Base-by-base conservation (phyloP, 1,140 invertebrate species). In the Drosophila kikkawai region DNA sequence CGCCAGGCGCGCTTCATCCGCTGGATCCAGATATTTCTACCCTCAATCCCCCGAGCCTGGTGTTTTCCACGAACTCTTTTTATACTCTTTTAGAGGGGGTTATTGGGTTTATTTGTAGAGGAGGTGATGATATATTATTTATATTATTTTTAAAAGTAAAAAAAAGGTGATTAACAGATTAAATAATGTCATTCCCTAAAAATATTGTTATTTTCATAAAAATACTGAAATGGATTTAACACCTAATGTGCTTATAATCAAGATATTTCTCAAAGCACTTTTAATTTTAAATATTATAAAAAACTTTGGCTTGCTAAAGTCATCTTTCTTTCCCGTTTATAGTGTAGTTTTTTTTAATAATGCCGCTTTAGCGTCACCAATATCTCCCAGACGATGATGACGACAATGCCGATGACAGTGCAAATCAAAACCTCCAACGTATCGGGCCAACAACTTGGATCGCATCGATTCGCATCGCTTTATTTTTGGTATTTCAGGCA, bases 341-440 rank as follows among this genome's bases (percentile, higher is more conserved):
- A 47, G 47, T 56, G 22, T 29, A 50, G 1, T 26, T 65, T 48
- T 29, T 50, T 79, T 59, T 13, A 7, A 48, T 50, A 53, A 53
- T 44, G 53, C 70, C 57, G 61, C 56, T 57, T n/a, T 55, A 85
- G 50, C 84, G 85, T 90, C 85, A 90, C 85, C 85, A 90, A 88
- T 81, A 88, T 88, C 85, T 88, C 85, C 78, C 75, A 39, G 57
- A 48, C 48, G 22, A 39, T 47, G 56, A 32, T 29, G 68, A 56
- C 45, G 65, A 37, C 32, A 59, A 66, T 66, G 39, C 19, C 55
- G 59, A 56, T 70, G 68, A 51, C 69, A 29, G 65, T 53, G 64
- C 64, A 80, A 83, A 87, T 87, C 83, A 87, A 84, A 91, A 82
- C 69, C 80, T 71, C 65, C 87, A 87, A 80, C 80, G 51, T 82